Conservation (phyloP, 2,113 vertebrate genomes). For the Saccopteryx leptura region DNA sequence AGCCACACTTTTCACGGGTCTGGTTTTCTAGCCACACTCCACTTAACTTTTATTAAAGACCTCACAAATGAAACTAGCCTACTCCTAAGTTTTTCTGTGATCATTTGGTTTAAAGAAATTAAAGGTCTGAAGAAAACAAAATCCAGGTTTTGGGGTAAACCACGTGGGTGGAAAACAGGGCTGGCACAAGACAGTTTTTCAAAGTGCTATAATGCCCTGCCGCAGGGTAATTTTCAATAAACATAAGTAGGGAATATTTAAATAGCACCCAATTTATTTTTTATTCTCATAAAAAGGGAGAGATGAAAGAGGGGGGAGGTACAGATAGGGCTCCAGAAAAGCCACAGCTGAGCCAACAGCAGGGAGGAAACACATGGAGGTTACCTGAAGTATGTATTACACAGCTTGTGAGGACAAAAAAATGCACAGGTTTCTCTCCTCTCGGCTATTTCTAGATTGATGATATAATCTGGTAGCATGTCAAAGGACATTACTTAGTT, state of each 20-base stretch:
- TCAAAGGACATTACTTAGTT: neutral
- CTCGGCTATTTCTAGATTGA: neutral
- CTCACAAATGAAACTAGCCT: neutral
- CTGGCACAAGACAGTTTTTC: conserved; percentile 54
- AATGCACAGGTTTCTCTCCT: neutral
- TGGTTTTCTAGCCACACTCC: conserved; percentile 65
- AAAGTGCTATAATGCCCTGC: neutral
- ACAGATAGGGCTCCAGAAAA: conserved; percentile 81
- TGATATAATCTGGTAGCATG: neutral
- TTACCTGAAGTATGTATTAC: neutral
- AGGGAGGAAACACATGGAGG: conserved; percentile 64
- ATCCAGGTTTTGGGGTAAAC: conserved; percentile 70
- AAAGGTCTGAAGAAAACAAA: conserved; percentile 48
- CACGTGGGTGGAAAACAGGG: conserved; percentile 69
- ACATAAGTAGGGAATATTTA: conserved; percentile 66
- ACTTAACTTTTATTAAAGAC: conserved; percentile 73
- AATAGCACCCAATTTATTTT: conserved; percentile 79
- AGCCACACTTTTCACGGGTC: neutral
- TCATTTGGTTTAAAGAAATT: conserved; percentile 59
- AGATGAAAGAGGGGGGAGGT: conserved; percentile 75
- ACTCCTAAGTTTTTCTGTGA: conserved; percentile 63
- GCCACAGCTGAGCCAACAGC: conserved; percentile 67
- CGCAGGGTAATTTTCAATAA: conserved; percentile 72
- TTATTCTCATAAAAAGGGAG: conserved; percentile 79
- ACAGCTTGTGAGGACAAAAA: conserved; percentile 21